Conservation (phyloP, 2,797 vertebrate genomes). For the Tachyglossus aculeatus region DNA sequence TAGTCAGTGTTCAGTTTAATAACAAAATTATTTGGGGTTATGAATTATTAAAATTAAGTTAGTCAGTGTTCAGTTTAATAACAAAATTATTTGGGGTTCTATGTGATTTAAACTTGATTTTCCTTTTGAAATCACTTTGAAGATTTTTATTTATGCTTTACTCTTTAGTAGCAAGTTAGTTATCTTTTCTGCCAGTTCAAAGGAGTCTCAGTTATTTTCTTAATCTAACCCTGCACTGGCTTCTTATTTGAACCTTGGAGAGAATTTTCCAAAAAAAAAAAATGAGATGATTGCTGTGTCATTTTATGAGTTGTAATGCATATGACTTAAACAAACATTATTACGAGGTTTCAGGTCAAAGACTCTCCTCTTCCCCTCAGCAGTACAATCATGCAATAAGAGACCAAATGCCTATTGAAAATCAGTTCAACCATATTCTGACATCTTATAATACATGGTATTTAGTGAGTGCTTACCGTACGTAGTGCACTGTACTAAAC, state of each 20-base stretch:
- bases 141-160: constrained; percentile 40
- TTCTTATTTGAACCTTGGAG: constrained; percentile 39
- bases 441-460: too few species aligned
- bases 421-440: too few species aligned
- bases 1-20: too few species aligned
- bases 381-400: too few species aligned
- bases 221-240: constrained; percentile 54
- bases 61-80: constrained; percentile 70
- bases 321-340: constrained; percentile 54
- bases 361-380: neutral
- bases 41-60: too few species aligned
- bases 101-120: constrained; percentile 57
- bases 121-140: constrained; percentile 59
- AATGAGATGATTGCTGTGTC: constrained; percentile 56
- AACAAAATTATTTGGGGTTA: too few species aligned
- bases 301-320: constrained; percentile 62
- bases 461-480: too few species aligned
- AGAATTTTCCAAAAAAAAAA: constrained; percentile 60
- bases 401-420: too few species aligned
- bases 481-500: too few species aligned
- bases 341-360: constrained; percentile 6
- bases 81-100: constrained; percentile 64
- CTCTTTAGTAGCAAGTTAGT: constrained; percentile 49
- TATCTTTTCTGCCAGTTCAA: constrained; percentile 52
- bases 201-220: constrained; percentile 61